Conservation (phyloP, 2,888 invertebrate genomes). For the Spodoptera littoralis region DNA sequence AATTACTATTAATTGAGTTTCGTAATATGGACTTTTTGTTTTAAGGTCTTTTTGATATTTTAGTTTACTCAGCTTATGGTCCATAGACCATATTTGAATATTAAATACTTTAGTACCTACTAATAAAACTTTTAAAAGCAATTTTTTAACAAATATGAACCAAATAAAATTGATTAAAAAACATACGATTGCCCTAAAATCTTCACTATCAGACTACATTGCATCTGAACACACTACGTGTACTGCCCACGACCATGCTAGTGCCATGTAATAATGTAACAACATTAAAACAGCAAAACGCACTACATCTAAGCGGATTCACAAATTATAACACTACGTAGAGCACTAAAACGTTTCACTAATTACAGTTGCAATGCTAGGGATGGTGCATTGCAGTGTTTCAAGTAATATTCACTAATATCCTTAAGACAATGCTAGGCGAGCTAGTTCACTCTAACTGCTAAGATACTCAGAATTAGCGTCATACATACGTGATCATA, state of each 20-base stretch:
- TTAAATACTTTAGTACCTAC: too few species aligned
- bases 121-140: too few species aligned
- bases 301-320: constrained; percentile 33
- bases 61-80: too few species aligned
- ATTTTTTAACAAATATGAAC: too few species aligned
- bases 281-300: constrained; percentile 14
- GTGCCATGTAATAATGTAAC: too few species aligned
- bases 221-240: too few species aligned
- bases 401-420: constrained; percentile 78
- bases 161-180: too few species aligned
- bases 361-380: constrained; percentile 74
- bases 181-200: too few species aligned
- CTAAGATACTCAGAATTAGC: constrained; percentile 43
- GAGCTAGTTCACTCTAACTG: constrained; percentile 51
- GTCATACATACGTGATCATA: constrained; percentile 54
- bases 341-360: constrained; percentile 72
- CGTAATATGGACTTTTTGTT: constrained; percentile 27
- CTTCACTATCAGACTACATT: too few species aligned
- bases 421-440: constrained; percentile 70
- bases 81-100: too few species aligned
- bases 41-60: constrained; percentile 1
- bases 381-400: constrained; percentile 81
- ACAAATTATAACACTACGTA: constrained; percentile 38
- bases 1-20: constrained; percentile 63
- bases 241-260: too few species aligned